Conservation (phyloP, 2,888 invertebrate genomes). For the Thelaira solivaga region DNA sequence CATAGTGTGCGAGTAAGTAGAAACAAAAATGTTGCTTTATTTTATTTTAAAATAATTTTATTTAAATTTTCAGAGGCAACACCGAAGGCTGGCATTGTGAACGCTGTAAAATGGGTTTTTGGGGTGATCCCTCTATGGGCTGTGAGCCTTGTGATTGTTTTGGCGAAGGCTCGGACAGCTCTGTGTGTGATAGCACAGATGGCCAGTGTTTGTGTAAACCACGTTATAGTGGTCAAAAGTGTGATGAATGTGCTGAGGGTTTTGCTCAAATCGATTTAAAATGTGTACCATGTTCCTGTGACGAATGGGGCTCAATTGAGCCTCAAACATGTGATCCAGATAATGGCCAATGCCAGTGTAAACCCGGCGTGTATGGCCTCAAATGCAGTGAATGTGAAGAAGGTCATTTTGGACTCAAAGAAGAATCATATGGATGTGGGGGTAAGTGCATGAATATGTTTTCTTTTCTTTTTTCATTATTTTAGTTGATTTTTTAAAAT, state of each 20-base stretch:
- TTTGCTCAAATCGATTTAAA: slow-evolving; percentile 86
- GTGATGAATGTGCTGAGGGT: slow-evolving; percentile 82
- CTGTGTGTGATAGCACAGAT: slow-evolving; percentile 83
- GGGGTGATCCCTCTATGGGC: slow-evolving; percentile 81
- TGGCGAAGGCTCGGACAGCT: slow-evolving; percentile 83
- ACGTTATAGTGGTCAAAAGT: slow-evolving; percentile 84
- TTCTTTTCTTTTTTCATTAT: slow-evolving; percentile 1
- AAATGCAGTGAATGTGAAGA: slow-evolving; percentile 85
- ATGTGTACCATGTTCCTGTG: slow-evolving; percentile 89
- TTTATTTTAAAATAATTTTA: neutral
- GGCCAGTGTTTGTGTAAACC: slow-evolving; percentile 88
- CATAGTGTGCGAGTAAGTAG: slow-evolving; percentile 82
- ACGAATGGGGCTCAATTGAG: slow-evolving; percentile 82
- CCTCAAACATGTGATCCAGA: slow-evolving; percentile 82
- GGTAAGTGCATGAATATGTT: slow-evolving; percentile 69
- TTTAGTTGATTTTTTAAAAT: neutral
- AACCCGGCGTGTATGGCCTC: slow-evolving; percentile 86
- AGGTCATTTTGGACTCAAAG: slow-evolving; percentile 83
- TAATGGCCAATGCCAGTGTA: slow-evolving; percentile 89
- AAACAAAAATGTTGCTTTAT: neutral
- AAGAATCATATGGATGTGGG: slow-evolving; percentile 70
- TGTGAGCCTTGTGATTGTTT: slow-evolving; percentile 89
- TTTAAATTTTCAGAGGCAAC: slow-evolving; percentile 77
- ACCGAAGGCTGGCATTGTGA: slow-evolving; percentile 84
- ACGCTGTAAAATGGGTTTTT: slow-evolving; percentile 82